Conservation (phyloP, 2,113 vertebrate species). For the Melanostigma gelatinosum region DNA sequence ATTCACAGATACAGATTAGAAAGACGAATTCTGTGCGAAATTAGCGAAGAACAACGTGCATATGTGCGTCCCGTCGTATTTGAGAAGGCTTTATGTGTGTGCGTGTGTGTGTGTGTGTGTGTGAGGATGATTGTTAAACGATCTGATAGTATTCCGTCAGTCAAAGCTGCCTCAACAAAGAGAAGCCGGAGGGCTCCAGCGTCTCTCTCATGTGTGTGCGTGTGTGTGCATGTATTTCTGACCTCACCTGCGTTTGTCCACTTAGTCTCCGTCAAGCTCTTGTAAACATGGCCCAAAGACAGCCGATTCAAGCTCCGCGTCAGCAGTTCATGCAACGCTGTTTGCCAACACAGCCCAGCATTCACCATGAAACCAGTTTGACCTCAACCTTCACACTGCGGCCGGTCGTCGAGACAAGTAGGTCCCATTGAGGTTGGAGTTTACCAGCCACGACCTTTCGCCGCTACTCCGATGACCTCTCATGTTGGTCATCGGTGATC, state of each 20-base stretch:
- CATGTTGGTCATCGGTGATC: too few relatives aligned
- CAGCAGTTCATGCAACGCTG: not conserved
- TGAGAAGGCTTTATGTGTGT: conserved; percentile 31
- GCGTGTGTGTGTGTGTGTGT: conserved; percentile 14
- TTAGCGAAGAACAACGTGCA: not conserved
- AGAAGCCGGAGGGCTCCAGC: conserved; percentile 4
- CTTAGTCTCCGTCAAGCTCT: conserved; percentile 14
- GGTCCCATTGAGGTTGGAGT: not conserved
- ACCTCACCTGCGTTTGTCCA: conserved; percentile 15
- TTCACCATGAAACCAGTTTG: not conserved
- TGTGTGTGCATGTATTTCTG: not conserved
- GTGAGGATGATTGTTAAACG: conserved; percentile 15
- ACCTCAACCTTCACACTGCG: not conserved
- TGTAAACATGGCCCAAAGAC: not conserved
- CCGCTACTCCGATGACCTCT: not conserved
- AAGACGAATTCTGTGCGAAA: not conserved
- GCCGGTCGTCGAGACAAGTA: not conserved
- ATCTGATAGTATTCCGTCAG: conserved; percentile 43
- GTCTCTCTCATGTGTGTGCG: not conserved
- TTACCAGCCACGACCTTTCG: not conserved
- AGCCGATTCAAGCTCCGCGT: not conserved
- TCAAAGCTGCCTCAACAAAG: conserved; percentile 15
- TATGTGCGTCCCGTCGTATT: not conserved
- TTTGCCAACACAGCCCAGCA: conserved; percentile 7
- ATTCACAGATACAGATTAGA: conserved; percentile 43